phyloP scores from a whole-genome alignment of 2,113 vertebrate genomes.

The Dissostichus mawsoni region DNA sequence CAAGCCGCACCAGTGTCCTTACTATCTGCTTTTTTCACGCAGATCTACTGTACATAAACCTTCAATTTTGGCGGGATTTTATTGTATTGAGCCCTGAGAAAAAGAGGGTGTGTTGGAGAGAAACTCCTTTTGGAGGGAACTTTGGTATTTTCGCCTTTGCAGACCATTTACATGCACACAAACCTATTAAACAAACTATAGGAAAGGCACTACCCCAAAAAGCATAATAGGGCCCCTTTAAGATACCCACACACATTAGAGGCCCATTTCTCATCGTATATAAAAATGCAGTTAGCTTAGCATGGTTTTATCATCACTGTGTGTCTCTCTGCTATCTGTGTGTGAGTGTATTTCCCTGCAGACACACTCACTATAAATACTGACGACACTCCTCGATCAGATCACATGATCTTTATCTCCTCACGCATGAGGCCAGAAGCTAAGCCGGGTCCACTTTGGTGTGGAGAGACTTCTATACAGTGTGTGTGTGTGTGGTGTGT shows the following conservation, averaged over 20 bases:
- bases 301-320: background rate
- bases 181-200: too few species aligned
- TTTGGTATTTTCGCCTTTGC: too few species aligned
- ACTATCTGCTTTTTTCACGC: too few species aligned
- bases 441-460: background rate
- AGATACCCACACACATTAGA: background rate
- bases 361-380: background rate
- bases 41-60: too few species aligned
- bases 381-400: background rate
- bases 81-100: background rate
- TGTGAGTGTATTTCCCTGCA: background rate
- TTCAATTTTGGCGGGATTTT: too few species aligned
- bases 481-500: constrained; percentile 10
- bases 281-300: background rate
- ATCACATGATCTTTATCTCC: too few species aligned
- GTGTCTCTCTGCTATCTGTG: background rate
- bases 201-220: too few species aligned
- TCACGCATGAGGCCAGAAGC: background rate
- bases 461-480: background rate
- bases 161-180: too few species aligned
- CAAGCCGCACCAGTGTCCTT: too few species aligned
- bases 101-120: background rate
- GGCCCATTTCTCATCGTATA: too few species aligned
- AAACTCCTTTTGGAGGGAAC: too few species aligned
- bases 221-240: background rate